Evolutionary conservation across 2,888 invertebrate species (phyloP), one percentile per base, ranked within the genome.

Genomic region (Folsomia candida): DNA sequence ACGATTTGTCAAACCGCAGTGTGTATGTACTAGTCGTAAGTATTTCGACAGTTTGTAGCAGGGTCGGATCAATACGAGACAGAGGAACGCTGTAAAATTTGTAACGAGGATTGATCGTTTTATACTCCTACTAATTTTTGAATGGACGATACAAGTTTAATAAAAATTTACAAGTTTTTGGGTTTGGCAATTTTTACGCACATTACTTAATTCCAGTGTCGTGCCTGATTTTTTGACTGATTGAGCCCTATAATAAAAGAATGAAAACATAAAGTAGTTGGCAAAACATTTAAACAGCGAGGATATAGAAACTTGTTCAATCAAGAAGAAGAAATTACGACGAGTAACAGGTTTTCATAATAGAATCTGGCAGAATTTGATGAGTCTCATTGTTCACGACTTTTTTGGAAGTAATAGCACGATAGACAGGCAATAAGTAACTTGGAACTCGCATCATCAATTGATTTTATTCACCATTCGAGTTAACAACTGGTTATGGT

Each of bases 401-500:
- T n/a, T n/a, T n/a, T 37, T 37, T 37, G 37, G 37, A 14, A 37
- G 37, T 9, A 4, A 14, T 37, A 37, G n/a, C n/a, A n/a, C n/a
- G n/a, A n/a, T n/a, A n/a, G n/a, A n/a, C n/a, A n/a, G n/a, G n/a
- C n/a, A n/a, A n/a, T n/a, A n/a, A n/a, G n/a, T n/a, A 67, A 67
- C 67, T 59, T 67, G 58, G 67, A n/a, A n/a, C n/a, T n/a, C n/a
- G n/a, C n/a, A 9, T 37, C 14, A 22, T 54, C 54, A 54, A 54
- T 54, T 22, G 22, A 54, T 20, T 18, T 54, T 54, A 4, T 14
- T 54, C 4, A 14, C 18, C 54, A 14, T 54, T 54, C 47, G 47
- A 47, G 22, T 18, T 18, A 20, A 54, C 6, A 54, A n/a, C 54
- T 54, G 20, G 22, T 54, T 54, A 47, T 47, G 47, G 47, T 54